Evolutionary conservation across 2,888 invertebrate species (phyloP).

Genomic region (Metopia argyrocephala): DNA sequence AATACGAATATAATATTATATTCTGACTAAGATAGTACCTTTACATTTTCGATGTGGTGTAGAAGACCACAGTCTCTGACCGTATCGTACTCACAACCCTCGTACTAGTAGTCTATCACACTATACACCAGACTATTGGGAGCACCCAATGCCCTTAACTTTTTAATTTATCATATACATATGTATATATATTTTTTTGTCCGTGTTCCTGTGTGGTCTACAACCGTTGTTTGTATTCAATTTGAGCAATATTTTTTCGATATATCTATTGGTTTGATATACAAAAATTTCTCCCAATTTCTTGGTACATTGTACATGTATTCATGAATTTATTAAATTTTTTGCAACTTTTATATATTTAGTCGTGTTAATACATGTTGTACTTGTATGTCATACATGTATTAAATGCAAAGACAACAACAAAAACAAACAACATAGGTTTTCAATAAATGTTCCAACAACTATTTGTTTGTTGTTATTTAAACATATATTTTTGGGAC

Average conservation of each 20-base stretch:
- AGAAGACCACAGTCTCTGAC: no score
- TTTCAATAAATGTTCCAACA: conserved; percentile 62
- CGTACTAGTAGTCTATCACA: no score
- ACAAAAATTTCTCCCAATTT: conserved; percentile 55
- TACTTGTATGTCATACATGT: conserved; percentile 63
- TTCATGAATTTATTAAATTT: neutral
- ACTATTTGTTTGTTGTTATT: conserved; percentile 56
- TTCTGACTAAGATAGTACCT: no score
- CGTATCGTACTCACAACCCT: no score
- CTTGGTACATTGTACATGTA: conserved; percentile 57
- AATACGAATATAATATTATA: no score
- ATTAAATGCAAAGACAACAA: conserved; percentile 41
- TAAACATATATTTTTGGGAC: conserved; percentile 44
- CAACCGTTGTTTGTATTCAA: conserved; percentile 41
- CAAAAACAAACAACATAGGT: conserved; percentile 63
- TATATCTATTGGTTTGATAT: conserved; percentile 55
- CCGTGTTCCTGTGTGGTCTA: no score
- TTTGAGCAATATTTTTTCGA: conserved; percentile 51
- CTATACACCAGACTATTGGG: no score
- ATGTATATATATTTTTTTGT: no score
- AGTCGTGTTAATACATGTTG: conserved; percentile 62
- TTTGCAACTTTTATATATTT: conserved; percentile 50
- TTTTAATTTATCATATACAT: no score
- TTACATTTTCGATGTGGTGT: no score
- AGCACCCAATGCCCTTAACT: no score